These are phyloP conservation scores for Dicycla oo DNA, from an alignment of 2,888 invertebrate genomes.

Conservation along the genomic window DNA sequence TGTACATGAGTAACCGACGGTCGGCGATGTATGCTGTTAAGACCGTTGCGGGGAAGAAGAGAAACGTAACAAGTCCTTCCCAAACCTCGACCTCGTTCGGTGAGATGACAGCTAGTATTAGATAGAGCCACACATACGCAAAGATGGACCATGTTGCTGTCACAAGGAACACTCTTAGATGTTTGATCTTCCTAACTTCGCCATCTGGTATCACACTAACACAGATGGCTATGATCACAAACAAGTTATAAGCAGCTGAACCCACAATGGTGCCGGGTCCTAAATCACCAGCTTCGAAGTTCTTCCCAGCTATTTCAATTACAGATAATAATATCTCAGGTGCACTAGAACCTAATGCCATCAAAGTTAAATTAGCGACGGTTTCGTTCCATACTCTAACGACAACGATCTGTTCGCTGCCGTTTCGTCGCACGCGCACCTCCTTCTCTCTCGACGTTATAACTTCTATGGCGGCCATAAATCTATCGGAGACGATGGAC, in stretches of 20 bases:
- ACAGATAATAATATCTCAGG: constrained; percentile 99
- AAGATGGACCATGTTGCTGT: constrained; percentile 99
- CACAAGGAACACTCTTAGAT: constrained; percentile 98
- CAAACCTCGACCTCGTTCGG: constrained; percentile 98
- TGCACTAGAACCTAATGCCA: constrained; percentile 99
- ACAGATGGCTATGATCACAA: constrained; percentile 99
- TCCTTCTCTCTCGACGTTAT: constrained; percentile 99
- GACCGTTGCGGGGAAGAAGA: constrained; percentile 99
- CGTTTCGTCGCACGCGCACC: constrained; percentile 96
- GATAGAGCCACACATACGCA: constrained; percentile 99
- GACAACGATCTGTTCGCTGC: constrained; percentile 96
- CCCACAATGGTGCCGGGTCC: constrained; percentile 99
- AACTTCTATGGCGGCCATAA: constrained; percentile 99
- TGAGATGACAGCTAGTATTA: constrained; percentile 97
- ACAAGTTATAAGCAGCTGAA: constrained; percentile 99
- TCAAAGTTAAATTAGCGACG: constrained; percentile 99
- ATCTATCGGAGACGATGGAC: constrained; percentile 99
- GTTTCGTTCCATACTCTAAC: constrained; percentile 99
- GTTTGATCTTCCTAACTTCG: constrained; percentile 98
- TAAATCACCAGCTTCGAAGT: constrained; percentile 98
- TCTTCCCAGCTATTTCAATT: constrained; percentile 99
- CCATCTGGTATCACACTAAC: constrained; percentile 97
- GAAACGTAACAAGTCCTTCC: constrained; percentile 98
- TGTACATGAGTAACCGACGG: constrained; percentile 95
- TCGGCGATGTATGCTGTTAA: constrained; percentile 99